Percentiles rank a stretch among this genome's conserved stretches.
These are phyloP conservation scores for Meganola albula DNA, from an alignment of 2,888 invertebrate species.

Conservation along the genomic window DNA sequence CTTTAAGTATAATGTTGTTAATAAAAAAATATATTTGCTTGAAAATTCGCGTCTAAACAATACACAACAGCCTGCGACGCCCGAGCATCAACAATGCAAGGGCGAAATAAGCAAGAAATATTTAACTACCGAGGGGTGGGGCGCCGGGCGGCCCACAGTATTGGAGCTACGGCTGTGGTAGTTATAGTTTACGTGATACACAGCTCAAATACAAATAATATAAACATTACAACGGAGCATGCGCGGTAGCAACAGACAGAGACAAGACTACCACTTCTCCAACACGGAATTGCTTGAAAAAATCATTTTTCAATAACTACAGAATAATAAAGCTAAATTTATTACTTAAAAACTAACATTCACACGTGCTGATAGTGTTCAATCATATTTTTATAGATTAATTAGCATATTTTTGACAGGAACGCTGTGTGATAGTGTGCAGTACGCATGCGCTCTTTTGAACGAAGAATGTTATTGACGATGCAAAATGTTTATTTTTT, in stretches of 20 bases:
- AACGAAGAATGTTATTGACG: constrained; percentile 66
- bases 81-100: constrained; percentile 77
- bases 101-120: constrained; percentile 79
- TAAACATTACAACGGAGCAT: constrained; percentile 76
- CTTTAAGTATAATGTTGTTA: constrained; percentile 33
- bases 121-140: constrained; percentile 77
- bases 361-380: constrained; percentile 46
- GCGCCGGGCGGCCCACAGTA: constrained; percentile 72
- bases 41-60: constrained; percentile 67
- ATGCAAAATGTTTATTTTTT: constrained; percentile 75
- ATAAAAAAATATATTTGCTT: constrained; percentile 54
- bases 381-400: constrained; percentile 68
- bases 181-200: constrained; percentile 80
- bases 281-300: constrained; percentile 27
- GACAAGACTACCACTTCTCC: constrained; percentile 42
- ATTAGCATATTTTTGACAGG: constrained; percentile 77
- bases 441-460: constrained; percentile 56
- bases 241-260: constrained; percentile 61
- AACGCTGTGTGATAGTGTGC: constrained; percentile 35
- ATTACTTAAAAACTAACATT: constrained; percentile 40
- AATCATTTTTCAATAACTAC: constrained; percentile 22
- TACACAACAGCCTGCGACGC: constrained; percentile 73
- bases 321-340: constrained; percentile 28
- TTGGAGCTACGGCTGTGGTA: constrained; percentile 77
- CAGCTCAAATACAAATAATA: constrained; percentile 80